A percentile compares a stretch with the other conserved stretches of the same genome.
Conservation (phyloP, 1,140 invertebrate species). For the Zaprionus davidi region DNA sequence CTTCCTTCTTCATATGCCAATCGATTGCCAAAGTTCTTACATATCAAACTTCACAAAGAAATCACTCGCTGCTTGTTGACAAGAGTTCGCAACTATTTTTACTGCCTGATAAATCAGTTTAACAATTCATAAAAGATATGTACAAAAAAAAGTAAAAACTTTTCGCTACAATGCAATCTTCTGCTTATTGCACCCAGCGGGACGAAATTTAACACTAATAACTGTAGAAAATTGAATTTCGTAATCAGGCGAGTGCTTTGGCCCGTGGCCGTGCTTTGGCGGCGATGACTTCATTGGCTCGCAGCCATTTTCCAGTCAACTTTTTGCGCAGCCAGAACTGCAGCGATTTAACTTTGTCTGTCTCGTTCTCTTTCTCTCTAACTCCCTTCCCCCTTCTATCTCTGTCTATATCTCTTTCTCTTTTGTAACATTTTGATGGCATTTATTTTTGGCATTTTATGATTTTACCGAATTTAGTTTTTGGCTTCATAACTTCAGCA, state of each 20-base stretch:
- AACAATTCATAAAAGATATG: neutral
- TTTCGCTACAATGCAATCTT: conserved; percentile 3
- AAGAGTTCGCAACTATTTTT: neutral
- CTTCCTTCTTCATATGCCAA: neutral
- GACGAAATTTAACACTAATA: conserved; percentile 43
- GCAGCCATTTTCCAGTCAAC: conserved; percentile 43
- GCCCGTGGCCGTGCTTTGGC: conserved; percentile 3
- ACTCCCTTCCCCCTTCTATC: neutral
- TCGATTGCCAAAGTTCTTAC: neutral
- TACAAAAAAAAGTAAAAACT: neutral
- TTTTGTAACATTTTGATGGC: conserved; percentile 70
- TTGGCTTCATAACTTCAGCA: conserved; percentile 28
- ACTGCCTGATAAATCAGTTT: conserved; percentile 1
- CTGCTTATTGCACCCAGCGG: conserved; percentile 8
- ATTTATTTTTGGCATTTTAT: conserved; percentile 80
- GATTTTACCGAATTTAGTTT: conserved; percentile 46
- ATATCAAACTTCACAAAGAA: neutral
- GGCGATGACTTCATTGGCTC: conserved; percentile 58
- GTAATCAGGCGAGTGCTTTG: conserved; percentile 51
- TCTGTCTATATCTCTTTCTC: neutral
- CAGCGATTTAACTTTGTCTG: conserved; percentile 65
- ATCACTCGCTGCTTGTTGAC: neutral
- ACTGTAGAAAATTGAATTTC: conserved; percentile 47
- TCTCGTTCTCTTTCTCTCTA: no score
- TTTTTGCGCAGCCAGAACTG: conserved; percentile 33